These are phyloP conservation scores for Lepus timidus DNA, from an alignment of 2,113 vertebrate species.

Conservation along the genomic window DNA sequence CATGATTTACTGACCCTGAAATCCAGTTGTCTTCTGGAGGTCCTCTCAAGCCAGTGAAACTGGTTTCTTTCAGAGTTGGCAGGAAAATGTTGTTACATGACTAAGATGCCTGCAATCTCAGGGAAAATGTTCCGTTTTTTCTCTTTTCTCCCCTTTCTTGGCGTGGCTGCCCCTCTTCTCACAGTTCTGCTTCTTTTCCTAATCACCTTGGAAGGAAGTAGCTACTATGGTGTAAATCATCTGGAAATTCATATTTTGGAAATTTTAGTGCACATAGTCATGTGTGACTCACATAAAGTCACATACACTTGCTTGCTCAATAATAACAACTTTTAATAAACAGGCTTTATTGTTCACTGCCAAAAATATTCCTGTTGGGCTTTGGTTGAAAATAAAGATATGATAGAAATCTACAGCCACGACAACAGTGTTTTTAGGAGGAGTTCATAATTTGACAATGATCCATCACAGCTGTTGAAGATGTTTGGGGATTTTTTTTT, in stretches of 20 bases:
- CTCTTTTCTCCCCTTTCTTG: background rate
- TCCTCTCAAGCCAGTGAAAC: background rate
- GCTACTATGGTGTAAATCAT: conserved; percentile 35
- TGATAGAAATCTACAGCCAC: conserved; percentile 43
- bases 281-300: conserved; percentile 9
- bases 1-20: background rate
- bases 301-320: conserved; percentile 39
- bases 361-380: conserved; percentile 60
- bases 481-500: background rate
- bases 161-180: background rate
- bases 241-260: background rate
- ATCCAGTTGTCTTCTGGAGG: background rate
- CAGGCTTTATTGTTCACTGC: background rate
- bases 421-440: conserved; percentile 28
- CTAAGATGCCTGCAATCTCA: background rate
- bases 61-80: background rate
- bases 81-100: background rate
- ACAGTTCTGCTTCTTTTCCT: background rate
- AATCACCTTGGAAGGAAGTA: conserved; percentile 51
- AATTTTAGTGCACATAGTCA: background rate
- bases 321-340: conserved; percentile 66
- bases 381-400: conserved; percentile 44
- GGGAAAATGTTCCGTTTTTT: background rate
- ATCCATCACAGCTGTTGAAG: conserved; percentile 7
- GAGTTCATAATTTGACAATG: background rate